These are phyloP conservation scores for Mythimna pallens DNA, from an alignment of 2,888 invertebrate species.

Conservation along the genomic window DNA sequence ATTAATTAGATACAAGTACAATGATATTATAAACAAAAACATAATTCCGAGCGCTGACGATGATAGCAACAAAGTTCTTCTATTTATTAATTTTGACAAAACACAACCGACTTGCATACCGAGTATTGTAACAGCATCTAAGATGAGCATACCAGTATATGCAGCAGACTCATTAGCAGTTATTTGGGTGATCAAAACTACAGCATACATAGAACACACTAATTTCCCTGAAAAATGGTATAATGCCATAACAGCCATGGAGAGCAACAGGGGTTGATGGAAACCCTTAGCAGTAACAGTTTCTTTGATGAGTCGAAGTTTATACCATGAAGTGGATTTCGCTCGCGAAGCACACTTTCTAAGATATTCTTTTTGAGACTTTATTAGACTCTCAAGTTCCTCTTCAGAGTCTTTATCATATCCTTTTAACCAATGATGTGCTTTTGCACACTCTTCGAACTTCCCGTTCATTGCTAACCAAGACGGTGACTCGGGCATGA, in stretches of 20 bases:
- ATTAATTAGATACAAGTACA: slow-evolving; percentile 76
- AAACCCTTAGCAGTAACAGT: slow-evolving; percentile 63
- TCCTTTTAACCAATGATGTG: slow-evolving; percentile 73
- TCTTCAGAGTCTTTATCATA: slow-evolving; percentile 63
- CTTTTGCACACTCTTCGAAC: slow-evolving; percentile 62
- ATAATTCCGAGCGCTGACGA: slow-evolving; percentile 72
- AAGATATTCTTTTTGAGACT: slow-evolving; percentile 60
- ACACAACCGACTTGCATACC: slow-evolving; percentile 79
- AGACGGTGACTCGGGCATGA: slow-evolving; percentile 73
- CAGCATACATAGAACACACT: slow-evolving; percentile 73
- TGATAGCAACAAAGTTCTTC: slow-evolving; percentile 73
- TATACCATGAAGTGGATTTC: slow-evolving; percentile 47
- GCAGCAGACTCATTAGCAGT: slow-evolving; percentile 73
- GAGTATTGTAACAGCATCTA: slow-evolving; percentile 79
- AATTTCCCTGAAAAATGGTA: slow-evolving; percentile 71
- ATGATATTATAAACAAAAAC: slow-evolving; percentile 74
- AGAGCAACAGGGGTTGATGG: slow-evolving; percentile 70
- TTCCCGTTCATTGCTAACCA: slow-evolving; percentile 72
- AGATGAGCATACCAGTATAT: slow-evolving; percentile 78
- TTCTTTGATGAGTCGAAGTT: slow-evolving; percentile 51
- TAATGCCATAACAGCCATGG: slow-evolving; percentile 66
- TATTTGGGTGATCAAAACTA: slow-evolving; percentile 75
- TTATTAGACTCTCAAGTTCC: slow-evolving; percentile 67
- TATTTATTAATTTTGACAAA: slow-evolving; percentile 72
- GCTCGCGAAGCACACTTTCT: slow-evolving; percentile 43